These are phyloP conservation scores for Ardeotis arabs DNA, from an alignment of 2,113 vertebrate species.

Conservation along the genomic window DNA sequence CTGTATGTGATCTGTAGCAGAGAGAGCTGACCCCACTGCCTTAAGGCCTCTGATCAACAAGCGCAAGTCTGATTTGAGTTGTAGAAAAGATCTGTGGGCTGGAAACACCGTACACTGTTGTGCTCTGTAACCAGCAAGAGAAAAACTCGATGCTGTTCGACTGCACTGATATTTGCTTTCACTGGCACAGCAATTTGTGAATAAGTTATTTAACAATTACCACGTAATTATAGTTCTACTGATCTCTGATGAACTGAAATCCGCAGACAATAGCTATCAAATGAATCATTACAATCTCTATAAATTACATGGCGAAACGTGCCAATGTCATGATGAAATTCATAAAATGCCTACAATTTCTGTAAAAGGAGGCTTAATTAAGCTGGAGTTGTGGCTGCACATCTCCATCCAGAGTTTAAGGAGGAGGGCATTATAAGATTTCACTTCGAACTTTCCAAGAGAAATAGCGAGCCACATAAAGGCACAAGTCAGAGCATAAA, in stretches of 20 bases:
- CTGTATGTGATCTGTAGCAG: neutral
- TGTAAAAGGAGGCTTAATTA: constrained; percentile 54
- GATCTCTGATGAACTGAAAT: constrained; percentile 62
- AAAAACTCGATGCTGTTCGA: neutral
- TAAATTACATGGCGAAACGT: constrained; percentile 41
- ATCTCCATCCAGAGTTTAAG: neutral
- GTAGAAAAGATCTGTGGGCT: neutral
- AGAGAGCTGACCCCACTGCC: neutral
- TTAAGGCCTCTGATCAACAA: neutral
- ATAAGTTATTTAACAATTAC: constrained; percentile 62
- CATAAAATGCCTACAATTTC: constrained; percentile 4
- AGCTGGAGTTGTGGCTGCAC: neutral
- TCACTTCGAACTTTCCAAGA: neutral
- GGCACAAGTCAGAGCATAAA: too few relatives aligned
- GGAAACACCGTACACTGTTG: neutral
- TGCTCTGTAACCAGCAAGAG: neutral
- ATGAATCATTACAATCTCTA: constrained; percentile 62
- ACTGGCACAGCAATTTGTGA: constrained; percentile 14
- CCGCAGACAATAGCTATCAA: constrained; percentile 66
- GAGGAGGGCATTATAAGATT: neutral
- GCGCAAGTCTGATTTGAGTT: neutral
- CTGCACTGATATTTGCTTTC: constrained; percentile 4
- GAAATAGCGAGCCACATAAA: neutral
- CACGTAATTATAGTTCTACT: constrained; percentile 58
- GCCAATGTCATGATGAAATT: constrained; percentile 35